A percentile compares a stretch with the other conserved stretches of the same genome.
phyloP scores from a whole-genome alignment of 2,113 vertebrate species.

The Indicator maculatus region DNA sequence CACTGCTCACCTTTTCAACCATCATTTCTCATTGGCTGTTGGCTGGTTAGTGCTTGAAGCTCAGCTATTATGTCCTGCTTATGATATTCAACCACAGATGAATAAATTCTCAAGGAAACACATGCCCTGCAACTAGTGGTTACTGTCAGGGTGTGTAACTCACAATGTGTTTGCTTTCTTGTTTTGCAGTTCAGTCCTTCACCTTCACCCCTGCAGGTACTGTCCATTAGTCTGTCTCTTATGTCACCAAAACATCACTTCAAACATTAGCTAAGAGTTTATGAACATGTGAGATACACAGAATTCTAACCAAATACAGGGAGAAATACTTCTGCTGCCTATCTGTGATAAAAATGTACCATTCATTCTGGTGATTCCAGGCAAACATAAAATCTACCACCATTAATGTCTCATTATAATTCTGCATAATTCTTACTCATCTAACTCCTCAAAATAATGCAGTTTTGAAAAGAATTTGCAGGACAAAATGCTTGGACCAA shows the following conservation, averaged over 20 bases:
- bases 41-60: constrained; percentile 67
- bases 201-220: constrained; percentile 91
- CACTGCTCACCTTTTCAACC: neutral
- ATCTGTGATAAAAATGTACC: constrained; percentile 5
- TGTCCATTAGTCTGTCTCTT: constrained; percentile 87
- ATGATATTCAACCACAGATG: neutral
- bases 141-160: constrained; percentile 76
- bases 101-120: constrained; percentile 17
- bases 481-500: neutral
- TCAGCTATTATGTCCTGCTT: constrained; percentile 45
- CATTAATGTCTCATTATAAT: neutral
- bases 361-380: neutral
- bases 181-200: constrained; percentile 92
- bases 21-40: constrained; percentile 73
- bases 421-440: constrained; percentile 2
- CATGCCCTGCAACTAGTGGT: neutral
- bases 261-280: constrained; percentile 20
- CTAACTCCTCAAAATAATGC: neutral
- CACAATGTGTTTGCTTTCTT: constrained; percentile 88
- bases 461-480: constrained; percentile 14
- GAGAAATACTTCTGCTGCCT: neutral
- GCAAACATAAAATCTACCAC: neutral
- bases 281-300: neutral
- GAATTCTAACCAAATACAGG: neutral
- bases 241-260: constrained; percentile 32